phyloP scores from a whole-genome alignment of 2,888 invertebrate genomes.

The Julus scanicus region DNA sequence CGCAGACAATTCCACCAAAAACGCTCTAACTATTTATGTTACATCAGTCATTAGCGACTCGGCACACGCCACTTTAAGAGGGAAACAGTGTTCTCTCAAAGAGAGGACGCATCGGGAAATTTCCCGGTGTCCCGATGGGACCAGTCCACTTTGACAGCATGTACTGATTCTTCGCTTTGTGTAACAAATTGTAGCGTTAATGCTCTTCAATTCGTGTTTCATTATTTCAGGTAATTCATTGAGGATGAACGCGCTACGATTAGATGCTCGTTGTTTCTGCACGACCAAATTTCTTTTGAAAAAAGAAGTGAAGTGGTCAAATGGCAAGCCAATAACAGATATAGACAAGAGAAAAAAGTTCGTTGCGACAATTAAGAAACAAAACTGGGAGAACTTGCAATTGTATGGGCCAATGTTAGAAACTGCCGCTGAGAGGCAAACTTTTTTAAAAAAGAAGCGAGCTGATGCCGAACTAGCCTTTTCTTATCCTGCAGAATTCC shows the following conservation, averaged over 20 bases:
- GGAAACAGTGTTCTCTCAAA: too few species aligned
- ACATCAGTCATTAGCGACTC: too few species aligned
- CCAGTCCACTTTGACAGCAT: too few species aligned
- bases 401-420: slow-evolving; percentile 55
- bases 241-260: background rate
- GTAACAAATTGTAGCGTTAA: too few species aligned
- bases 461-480: background rate
- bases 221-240: background rate
- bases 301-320: slow-evolving; percentile 41
- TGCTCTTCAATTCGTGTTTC: background rate
- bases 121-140: too few species aligned
- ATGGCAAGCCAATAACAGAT: background rate
- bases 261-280: background rate
- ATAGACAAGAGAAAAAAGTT: background rate
- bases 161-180: too few species aligned
- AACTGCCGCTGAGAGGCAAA: background rate
- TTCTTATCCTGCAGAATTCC: background rate
- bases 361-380: background rate
- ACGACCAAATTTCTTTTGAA: background rate
- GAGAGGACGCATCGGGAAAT: too few species aligned
- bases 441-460: background rate
- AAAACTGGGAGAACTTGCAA: slow-evolving; percentile 55
- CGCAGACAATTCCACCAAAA: too few species aligned
- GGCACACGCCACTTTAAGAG: too few species aligned
- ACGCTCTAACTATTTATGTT: too few species aligned